Conservation (phyloP, 2,797 vertebrate genomes). For the Argyrosomus regius region DNA sequence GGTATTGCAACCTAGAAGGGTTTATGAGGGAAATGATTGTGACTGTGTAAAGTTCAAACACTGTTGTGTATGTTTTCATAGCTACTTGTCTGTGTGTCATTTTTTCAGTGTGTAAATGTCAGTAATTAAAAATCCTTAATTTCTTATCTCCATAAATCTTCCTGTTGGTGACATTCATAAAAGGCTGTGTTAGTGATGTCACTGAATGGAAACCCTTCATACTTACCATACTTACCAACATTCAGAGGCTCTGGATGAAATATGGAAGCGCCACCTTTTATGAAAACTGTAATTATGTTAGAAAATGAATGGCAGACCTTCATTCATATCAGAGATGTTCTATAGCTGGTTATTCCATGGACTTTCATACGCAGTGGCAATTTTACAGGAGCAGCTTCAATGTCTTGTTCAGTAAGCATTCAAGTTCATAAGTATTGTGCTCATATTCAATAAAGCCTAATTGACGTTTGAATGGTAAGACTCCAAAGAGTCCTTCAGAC, state of each 20-base stretch:
- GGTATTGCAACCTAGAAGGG: neutral
- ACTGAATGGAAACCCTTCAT: neutral
- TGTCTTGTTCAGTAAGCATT: neutral
- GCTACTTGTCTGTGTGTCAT: neutral
- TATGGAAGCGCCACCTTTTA: neutral
- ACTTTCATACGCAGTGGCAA: neutral
- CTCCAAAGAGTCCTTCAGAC: too few relatives aligned
- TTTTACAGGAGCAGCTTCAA: neutral
- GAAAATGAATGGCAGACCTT: neutral
- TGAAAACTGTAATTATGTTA: neutral
- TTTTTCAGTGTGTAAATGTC: neutral
- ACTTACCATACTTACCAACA: neutral
- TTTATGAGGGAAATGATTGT: slow-evolving; percentile 21
- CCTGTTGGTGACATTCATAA: neutral
- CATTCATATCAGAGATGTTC: neutral
- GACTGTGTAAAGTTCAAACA: slow-evolving; percentile 17
- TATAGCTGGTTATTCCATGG: neutral
- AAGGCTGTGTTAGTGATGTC: neutral
- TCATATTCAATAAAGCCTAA: too few relatives aligned
- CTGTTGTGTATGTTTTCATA: neutral
- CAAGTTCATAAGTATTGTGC: too few relatives aligned
- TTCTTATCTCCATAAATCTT: neutral
- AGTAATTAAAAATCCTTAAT: neutral
- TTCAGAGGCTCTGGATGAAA: neutral
- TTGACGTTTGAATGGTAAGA: too few relatives aligned